These are phyloP conservation scores for Ariopsis seemanni DNA, from an alignment of 2,113 vertebrate genomes.

Conservation along the genomic window DNA sequence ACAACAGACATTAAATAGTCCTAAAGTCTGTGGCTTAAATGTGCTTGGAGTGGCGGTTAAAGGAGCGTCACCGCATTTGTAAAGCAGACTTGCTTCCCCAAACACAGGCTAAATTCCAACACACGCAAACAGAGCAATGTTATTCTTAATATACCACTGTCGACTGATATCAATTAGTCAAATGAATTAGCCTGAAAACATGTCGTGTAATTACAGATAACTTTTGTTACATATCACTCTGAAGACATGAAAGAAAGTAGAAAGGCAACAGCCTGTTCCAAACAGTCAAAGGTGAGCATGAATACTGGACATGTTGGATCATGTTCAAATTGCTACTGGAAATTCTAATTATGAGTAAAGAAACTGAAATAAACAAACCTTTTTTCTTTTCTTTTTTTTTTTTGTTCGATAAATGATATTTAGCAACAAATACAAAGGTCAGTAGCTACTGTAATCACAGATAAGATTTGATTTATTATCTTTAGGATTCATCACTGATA, in stretches of 20 bases:
- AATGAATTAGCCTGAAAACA: background rate
- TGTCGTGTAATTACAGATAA: background rate
- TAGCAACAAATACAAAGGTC: background rate
- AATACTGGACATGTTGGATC: constrained; percentile 22
- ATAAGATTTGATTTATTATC: background rate
- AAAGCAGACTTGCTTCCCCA: constrained; percentile 22
- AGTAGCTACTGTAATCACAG: background rate
- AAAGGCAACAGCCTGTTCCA: background rate
- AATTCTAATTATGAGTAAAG: constrained; percentile 2
- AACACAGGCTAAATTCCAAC: constrained; percentile 29
- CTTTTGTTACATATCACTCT: background rate
- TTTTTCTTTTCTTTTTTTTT: background rate
- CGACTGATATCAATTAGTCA: background rate
- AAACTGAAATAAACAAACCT: constrained; percentile 20
- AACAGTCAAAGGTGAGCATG: background rate
- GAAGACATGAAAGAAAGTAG: background rate
- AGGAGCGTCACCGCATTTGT: background rate
- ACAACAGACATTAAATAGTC: constrained; percentile 41
- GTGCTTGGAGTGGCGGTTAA: constrained; percentile 32
- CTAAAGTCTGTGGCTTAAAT: constrained; percentile 33
- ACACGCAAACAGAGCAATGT: constrained; percentile 17
- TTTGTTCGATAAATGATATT: background rate
- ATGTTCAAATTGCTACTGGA: background rate
- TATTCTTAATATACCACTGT: background rate
- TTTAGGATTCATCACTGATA: background rate